phyloP scores from a whole-genome alignment of 1,140 invertebrate genomes.

The Caenorhabditis elegans region WBcel235 BX284603.4:5381501-5382000 shows the following conservation, averaged over 20 bases:
- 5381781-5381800: conserved; percentile 38
- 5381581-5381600: neutral
- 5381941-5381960: neutral
- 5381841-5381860: conserved; percentile 47
- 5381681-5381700: conserved; percentile 36
- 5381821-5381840: conserved; percentile 46
- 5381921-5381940: neutral
- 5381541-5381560: neutral
- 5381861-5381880: conserved; percentile 48
- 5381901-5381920: conserved; percentile 32
- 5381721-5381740: conserved; percentile 46
- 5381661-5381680: conserved; percentile 34
- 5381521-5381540: conserved; percentile 47
- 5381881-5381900: conserved; percentile 51
- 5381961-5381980: conserved; percentile 4
- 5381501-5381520: conserved; percentile 26
- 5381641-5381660: conserved; percentile 20
- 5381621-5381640: conserved; percentile 9
- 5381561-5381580: neutral
- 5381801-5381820: conserved; percentile 43
- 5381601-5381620: conserved; percentile 12
- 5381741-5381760: no score
- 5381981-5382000: neutral
- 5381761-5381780: neutral
- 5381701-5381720: conserved; percentile 37